Evolutionary conservation across 2,113 vertebrate species (phyloP), one percentile per base, ranked within the genome.

Genomic region (Malurus melanocephalus): DNA sequence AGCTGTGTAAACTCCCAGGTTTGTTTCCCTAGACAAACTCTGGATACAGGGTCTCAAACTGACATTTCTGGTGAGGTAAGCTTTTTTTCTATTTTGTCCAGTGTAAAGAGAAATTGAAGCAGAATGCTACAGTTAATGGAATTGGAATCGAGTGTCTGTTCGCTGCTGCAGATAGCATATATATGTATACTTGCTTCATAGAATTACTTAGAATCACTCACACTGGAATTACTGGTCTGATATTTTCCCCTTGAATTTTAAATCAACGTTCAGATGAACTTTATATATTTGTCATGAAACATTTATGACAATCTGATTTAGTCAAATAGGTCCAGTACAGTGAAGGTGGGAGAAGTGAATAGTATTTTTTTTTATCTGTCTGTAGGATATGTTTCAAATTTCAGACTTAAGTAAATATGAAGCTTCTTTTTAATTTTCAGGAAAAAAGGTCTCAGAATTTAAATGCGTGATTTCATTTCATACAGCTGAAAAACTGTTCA

Each of bases 1-100:
- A 96, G 94, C 48, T 95, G 94, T 56, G 83, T 91, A 60, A 96
- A 86, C 43, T 97, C 97, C 27, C 96, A 97, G 27, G 80, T 97
- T 9, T 97, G 95, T 85, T 97, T 98, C 57, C 96, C 97, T 74
- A 97, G 96, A 80, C 98, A 97, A 79, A 98, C 97, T 65, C 97
- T 98, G 78, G 98, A 98, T 61, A 92, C 97, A 15, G 98, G 98
- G 38, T 98, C 98, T 60, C 98, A 98, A 84, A 98, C 98, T 13
- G 97, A 98, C 95, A 94, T 98, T 93, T 98, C 98, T 40, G 98
- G 98, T 85, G 98, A 98, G 59, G 98, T 98, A 96, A 97, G 98
- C 95, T 43, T 43, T 49, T 72, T 48, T 48, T 75, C 38, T 10
- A 10, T 35, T 78, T 90, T 87, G 76, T 74, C 33, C 71, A 43